phyloP scores from a whole-genome alignment of 2,888 invertebrate species.

The Amphimallon solstitiale region DNA sequence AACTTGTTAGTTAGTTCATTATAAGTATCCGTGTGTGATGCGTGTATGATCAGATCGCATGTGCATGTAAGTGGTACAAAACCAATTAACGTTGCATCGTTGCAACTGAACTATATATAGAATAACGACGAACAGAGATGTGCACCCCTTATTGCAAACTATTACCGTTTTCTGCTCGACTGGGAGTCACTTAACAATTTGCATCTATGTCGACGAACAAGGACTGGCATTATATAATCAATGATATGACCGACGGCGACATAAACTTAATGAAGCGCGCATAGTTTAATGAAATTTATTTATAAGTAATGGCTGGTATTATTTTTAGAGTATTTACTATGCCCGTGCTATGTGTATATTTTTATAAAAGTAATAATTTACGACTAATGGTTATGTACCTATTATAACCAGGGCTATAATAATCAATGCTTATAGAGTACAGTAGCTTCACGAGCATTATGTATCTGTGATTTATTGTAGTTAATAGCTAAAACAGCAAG shows the following conservation, averaged over 20 bases:
- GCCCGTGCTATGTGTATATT: no score
- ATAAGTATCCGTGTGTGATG: constrained; percentile 32
- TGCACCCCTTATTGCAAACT: constrained; percentile 49
- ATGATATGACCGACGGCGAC: constrained; percentile 47
- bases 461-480: no score
- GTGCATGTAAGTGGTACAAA: constrained; percentile 38
- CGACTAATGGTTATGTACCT: no score
- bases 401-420: no score
- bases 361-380: no score
- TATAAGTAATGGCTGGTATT: background rate
- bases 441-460: no score
- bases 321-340: background rate
- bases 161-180: constrained; percentile 53
- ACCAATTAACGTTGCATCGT: constrained; percentile 42
- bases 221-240: constrained; percentile 49
- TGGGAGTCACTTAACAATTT: constrained; percentile 55
- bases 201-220: constrained; percentile 50
- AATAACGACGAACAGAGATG: constrained; percentile 46
- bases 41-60: constrained; percentile 37
- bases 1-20: constrained; percentile 30
- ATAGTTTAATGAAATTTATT: constrained; percentile 11
- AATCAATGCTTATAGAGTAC: no score
- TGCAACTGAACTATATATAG: constrained; percentile 32
- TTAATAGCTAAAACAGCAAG: no score
- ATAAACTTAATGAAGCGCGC: constrained; percentile 42